Evolutionary conservation across 1,140 invertebrate genomes (phyloP).

Genomic region (Anagrus nilaparvatae): DNA sequence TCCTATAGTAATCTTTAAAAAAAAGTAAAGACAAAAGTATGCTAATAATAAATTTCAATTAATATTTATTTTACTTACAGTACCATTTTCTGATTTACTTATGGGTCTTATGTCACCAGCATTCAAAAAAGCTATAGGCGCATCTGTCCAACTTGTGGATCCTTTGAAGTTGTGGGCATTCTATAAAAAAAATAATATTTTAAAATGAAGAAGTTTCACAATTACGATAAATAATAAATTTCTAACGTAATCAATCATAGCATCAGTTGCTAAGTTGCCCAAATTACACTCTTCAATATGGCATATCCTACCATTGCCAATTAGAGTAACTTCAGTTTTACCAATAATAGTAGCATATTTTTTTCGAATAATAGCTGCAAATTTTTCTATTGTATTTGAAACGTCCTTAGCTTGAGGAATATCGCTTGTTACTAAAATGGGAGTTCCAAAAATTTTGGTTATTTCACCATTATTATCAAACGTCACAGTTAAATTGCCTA

Average conservation of each 20-base stretch:
- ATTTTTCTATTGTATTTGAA: neutral
- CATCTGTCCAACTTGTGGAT: conserved; percentile 59
- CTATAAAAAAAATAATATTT: no score
- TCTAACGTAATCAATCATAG: conserved; percentile 44
- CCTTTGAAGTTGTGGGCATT: conserved; percentile 32
- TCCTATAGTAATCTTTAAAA: conserved; percentile 39
- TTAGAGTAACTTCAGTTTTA: conserved; percentile 46
- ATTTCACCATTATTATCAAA: conserved; percentile 66
- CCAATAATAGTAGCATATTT: conserved; percentile 43
- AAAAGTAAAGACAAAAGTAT: conserved; percentile 27
- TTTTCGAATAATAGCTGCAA: neutral
- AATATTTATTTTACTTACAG: conserved; percentile 18
- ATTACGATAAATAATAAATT: neutral
- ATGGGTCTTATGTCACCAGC: conserved; percentile 65
- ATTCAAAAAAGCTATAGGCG: conserved; percentile 63
- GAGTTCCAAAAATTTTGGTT: conserved; percentile 53
- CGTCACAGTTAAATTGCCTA: conserved; percentile 58
- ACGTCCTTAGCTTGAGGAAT: conserved; percentile 37
- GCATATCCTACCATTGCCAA: conserved; percentile 45
- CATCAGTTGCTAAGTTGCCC: conserved; percentile 65
- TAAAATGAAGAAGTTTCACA: no score
- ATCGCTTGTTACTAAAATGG: conserved; percentile 57
- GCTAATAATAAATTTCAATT: neutral
- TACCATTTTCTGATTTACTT: conserved; percentile 41
- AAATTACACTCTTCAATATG: conserved; percentile 64